These are phyloP conservation scores for Perca flavescens DNA, from an alignment of 2,113 vertebrate genomes.

Conservation along the genomic window DNA sequence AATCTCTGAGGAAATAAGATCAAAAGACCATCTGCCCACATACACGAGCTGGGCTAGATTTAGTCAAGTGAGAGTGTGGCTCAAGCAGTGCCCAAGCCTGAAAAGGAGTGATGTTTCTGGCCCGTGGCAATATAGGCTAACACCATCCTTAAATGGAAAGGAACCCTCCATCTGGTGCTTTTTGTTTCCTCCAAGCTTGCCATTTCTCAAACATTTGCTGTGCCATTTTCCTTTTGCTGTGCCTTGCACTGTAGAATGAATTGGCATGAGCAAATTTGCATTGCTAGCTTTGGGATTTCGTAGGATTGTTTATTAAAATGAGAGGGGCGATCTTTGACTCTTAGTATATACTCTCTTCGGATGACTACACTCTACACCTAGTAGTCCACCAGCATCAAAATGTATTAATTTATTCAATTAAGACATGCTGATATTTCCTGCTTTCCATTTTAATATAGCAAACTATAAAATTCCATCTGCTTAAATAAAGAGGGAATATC, in stretches of 20 bases:
- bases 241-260: slow-evolving; percentile 39
- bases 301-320: slow-evolving; percentile 26
- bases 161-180: slow-evolving; percentile 61
- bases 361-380: slow-evolving; percentile 6
- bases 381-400: slow-evolving; percentile 4
- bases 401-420: not conserved
- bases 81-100: slow-evolving; percentile 46
- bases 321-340: not conserved
- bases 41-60: slow-evolving; percentile 60
- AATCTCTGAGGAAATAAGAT: slow-evolving; percentile 80
- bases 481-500: not conserved
- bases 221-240: slow-evolving; percentile 52
- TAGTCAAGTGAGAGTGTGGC: slow-evolving; percentile 35
- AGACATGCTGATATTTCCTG: not conserved
- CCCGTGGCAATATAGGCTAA: slow-evolving; percentile 54
- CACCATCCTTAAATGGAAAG: slow-evolving; percentile 62
- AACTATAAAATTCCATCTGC: not conserved
- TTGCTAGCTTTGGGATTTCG: slow-evolving; percentile 36
- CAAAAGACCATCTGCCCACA: slow-evolving; percentile 83
- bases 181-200: slow-evolving; percentile 52
- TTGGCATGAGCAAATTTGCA: slow-evolving; percentile 45
- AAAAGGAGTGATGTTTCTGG: slow-evolving; percentile 66
- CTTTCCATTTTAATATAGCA: not conserved
- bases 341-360: not conserved
- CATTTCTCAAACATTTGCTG: slow-evolving; percentile 53